Base-by-base conservation (phyloP, 2,797 vertebrate species). In the Poeciliopsis turneri region DNA sequence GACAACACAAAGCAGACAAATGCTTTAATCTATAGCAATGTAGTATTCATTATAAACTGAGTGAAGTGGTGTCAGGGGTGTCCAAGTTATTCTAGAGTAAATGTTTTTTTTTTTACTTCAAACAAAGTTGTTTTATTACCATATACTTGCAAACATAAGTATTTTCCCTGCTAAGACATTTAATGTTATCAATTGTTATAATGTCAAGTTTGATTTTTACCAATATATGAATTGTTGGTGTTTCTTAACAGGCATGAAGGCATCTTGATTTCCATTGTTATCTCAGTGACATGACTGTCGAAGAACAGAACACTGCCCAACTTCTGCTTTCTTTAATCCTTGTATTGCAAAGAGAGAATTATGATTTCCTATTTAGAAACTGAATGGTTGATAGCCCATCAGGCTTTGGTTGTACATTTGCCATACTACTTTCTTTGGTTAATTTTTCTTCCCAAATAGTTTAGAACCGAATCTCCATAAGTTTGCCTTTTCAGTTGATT, bases 1-100 rank as follows among this genome's bases (percentile, higher is more conserved):
- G 68, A 33, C 7, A 43, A 77, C 80, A 77, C 39, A 87, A 80
- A 77, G 66, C 51, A 85, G 71, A 49, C 45, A 66, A 72, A 82
- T 53, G 78, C 53, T 77, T 55, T 30, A 74, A 73, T 86, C 83
- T 77, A 64, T 71, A 75, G 82, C 41, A 81, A 78, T 74, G 82
- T 46, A 82, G 79, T 77, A 39, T 23, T 43, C 73, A 43, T 82
- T 74, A 45, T 59, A n/a, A 82, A 61, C 36, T 9, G n/a, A 75
- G 78, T 30, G 30, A 80, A 16, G 55, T 55, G 28, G 28, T n/a
- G 64, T 68, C 41, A 68, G 4, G 9, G 36, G 36, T 41, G 33
- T 88, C 78, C 68, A 80, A 81, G 80, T 83, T 76, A 82, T 76
- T 71, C 18, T 30, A 33, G 36, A 12, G 11, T 51, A 75, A 49